Percentiles rank a stretch among this genome's conserved stretches.
phyloP scores from a whole-genome alignment of 1,140 invertebrate genomes.

The Bombus consobrinus region DNA sequence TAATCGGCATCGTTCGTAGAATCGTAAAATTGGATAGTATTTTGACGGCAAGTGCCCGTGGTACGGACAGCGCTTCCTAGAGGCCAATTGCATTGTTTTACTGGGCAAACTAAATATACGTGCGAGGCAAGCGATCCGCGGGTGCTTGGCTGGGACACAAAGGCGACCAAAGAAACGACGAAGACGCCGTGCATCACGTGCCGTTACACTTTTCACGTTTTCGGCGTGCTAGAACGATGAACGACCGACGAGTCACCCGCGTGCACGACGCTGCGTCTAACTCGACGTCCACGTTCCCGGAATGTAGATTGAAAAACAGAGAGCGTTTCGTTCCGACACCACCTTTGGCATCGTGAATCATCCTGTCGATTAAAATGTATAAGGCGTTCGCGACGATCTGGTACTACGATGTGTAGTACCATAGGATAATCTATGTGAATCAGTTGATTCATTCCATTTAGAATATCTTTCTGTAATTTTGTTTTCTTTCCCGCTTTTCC shows the following conservation, averaged over 20 bases:
- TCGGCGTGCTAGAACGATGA: constrained; percentile 51
- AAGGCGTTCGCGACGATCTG: not conserved
- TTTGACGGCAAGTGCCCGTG: constrained; percentile 45
- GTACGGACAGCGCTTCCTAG: constrained; percentile 68
- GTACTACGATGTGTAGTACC: not conserved
- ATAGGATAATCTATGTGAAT: not conserved
- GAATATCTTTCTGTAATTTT: not conserved
- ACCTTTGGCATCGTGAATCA: not conserved
- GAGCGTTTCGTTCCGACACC: not conserved
- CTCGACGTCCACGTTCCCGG: not conserved
- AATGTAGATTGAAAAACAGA: constrained; percentile 2
- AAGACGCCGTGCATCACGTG: constrained; percentile 69
- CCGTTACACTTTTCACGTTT: constrained; percentile 74
- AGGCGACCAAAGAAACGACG: constrained; percentile 59
- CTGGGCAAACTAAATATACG: constrained; percentile 78
- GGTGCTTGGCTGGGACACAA: constrained; percentile 74
- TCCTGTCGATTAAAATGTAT: not conserved
- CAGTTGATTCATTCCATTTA: not conserved
- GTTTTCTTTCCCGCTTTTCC: too few relatives aligned
- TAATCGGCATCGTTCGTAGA: constrained; percentile 32
- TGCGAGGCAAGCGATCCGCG: constrained; percentile 71
- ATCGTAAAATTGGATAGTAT: constrained; percentile 51
- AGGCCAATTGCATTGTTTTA: constrained; percentile 78
- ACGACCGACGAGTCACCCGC: constrained; percentile 14
- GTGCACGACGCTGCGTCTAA: not conserved